These are phyloP conservation scores for Macaca nemestrina DNA, from an alignment of 2,113 vertebrate genomes.

Conservation along the genomic window DNA sequence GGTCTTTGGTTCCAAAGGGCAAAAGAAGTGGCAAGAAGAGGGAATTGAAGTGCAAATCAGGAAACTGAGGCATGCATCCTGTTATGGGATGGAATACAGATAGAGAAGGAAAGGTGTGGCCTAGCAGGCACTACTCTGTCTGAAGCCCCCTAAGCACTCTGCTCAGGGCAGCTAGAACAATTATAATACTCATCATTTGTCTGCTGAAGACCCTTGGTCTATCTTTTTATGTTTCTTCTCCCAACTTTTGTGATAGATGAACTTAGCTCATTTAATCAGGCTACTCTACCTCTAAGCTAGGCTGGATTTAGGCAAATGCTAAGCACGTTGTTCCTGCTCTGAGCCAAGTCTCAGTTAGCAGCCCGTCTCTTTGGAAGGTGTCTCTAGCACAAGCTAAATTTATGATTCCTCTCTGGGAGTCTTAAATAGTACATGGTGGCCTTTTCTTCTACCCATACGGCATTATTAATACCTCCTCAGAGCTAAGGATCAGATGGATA, in stretches of 20 bases:
- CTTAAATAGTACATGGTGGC: conserved; percentile 67
- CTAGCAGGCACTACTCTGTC: background rate
- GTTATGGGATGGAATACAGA: background rate
- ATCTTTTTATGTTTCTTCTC: background rate
- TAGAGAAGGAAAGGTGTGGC: background rate
- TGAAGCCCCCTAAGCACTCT: background rate
- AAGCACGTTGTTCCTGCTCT: conserved; percentile 32
- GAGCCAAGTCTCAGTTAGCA: conserved; percentile 65
- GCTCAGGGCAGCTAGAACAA: background rate
- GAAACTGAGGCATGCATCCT: background rate
- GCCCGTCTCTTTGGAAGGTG: conserved; percentile 45
- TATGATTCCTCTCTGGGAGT: conserved; percentile 54
- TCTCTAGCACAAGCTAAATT: conserved; percentile 49
- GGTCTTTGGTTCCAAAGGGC: background rate
- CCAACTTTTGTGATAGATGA: conserved; percentile 1
- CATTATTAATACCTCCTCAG: conserved; percentile 62
- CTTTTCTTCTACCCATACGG: conserved; percentile 59
- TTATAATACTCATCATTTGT: background rate
- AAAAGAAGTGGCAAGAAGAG: background rate
- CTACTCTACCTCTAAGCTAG: conserved; percentile 16
- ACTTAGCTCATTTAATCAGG: background rate
- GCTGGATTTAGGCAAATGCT: conserved; percentile 54
- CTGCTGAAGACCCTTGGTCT: background rate
- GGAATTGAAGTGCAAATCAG: background rate
- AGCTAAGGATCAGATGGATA: conserved; percentile 36